A percentile compares a stretch with the other conserved stretches of the same genome.
These are phyloP conservation scores for Chionoecetes opilio DNA, from an alignment of 1,140 invertebrate genomes.

Conservation along the genomic window DNA sequence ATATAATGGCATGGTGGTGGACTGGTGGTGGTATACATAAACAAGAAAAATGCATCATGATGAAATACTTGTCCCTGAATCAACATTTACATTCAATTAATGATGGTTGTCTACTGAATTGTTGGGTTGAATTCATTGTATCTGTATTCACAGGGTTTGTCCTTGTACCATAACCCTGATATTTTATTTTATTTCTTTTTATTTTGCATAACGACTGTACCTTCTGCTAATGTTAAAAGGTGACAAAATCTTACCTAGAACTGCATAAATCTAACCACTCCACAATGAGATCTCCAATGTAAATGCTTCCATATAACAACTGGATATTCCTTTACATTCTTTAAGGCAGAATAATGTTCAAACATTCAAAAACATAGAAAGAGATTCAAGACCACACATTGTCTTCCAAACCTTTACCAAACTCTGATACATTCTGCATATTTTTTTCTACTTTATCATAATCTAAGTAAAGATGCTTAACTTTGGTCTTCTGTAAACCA, in stretches of 20 bases:
- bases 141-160: too few species aligned
- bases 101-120: not conserved
- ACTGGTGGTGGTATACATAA: too few species aligned
- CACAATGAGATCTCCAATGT: not conserved
- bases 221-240: not conserved
- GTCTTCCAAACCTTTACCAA: not conserved
- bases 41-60: not conserved
- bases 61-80: not conserved
- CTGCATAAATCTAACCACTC: slow-evolving; percentile 2
- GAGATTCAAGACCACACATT: slow-evolving; percentile 9
- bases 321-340: slow-evolving; percentile 19
- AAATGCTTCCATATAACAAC: not conserved
- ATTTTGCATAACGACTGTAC: not conserved
- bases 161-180: too few species aligned
- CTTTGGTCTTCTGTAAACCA: not conserved
- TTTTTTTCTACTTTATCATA: not conserved
- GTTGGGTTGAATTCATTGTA: too few species aligned
- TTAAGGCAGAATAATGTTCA: slow-evolving; percentile 19
- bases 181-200: too few species aligned
- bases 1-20: slow-evolving; percentile 15
- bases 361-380: not conserved
- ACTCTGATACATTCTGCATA: not conserved
- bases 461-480: not conserved
- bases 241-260: not conserved
- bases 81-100: not conserved